Conservation (phyloP, 2,888 invertebrate species). For the Notocelia uddmanniana region DNA sequence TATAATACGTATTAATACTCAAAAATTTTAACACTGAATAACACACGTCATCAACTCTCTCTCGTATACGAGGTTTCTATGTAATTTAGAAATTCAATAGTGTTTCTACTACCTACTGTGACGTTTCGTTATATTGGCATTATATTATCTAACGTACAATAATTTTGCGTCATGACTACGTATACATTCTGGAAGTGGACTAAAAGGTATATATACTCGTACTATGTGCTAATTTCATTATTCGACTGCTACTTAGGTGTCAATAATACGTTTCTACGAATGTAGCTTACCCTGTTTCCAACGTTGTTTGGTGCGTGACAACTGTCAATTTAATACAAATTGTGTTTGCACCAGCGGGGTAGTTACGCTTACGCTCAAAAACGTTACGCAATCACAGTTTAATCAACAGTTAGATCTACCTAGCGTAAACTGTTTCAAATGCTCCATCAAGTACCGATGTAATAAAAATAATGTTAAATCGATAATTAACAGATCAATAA, state of each 20-base stretch:
- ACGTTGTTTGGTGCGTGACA: too few relatives aligned
- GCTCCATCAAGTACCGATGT: too few relatives aligned
- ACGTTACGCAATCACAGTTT: too few relatives aligned
- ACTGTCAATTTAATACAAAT: too few relatives aligned
- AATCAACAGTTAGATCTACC: too few relatives aligned
- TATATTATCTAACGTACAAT: not conserved
- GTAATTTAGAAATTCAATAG: not conserved
- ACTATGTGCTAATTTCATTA: slow-evolving; percentile 8
- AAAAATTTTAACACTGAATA: not conserved
- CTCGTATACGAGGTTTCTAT: not conserved
- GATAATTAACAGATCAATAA: too few relatives aligned
- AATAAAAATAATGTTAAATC: too few relatives aligned
- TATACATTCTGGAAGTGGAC: not conserved
- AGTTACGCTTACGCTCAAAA: too few relatives aligned
- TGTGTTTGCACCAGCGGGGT: too few relatives aligned
- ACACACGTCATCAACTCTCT: not conserved
- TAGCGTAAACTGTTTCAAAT: too few relatives aligned
- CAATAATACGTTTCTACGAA: slow-evolving; percentile 6
- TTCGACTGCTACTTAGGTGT: not conserved
- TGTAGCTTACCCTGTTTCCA: not conserved
- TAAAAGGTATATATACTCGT: not conserved
- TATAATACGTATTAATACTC: not conserved
- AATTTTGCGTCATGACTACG: not conserved
- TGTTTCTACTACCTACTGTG: not conserved
- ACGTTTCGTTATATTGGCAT: not conserved